Conservation (phyloP, 2,113 vertebrate genomes). For the Tyrannus savana region DNA sequence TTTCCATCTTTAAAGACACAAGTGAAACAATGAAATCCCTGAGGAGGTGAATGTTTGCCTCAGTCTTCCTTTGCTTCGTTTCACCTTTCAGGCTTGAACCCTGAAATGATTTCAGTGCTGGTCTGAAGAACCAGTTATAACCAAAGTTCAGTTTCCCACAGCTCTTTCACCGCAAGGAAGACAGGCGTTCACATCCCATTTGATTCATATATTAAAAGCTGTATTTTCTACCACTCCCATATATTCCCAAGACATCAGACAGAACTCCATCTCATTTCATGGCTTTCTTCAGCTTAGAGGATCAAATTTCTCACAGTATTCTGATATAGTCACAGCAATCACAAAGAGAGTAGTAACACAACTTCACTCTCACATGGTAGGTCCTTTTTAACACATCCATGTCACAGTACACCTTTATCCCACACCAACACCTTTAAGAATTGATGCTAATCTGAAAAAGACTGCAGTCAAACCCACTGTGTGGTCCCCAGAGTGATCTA, state of each 20-base stretch:
- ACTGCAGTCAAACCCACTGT: background rate
- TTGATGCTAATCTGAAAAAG: background rate
- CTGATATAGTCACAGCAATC: accelerated
- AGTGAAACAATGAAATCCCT: background rate
- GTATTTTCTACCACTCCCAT: background rate
- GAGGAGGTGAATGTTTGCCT: background rate
- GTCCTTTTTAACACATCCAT: background rate
- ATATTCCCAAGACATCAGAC: background rate
- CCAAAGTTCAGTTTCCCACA: background rate
- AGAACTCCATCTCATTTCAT: background rate
- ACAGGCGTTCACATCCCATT: accelerated
- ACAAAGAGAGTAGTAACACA: background rate
- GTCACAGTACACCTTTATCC: background rate
- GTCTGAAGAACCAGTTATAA: background rate
- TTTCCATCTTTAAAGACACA: background rate
- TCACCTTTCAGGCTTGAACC: background rate
- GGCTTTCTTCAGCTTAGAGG: background rate
- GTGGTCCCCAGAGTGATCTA: background rate
- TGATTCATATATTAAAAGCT: background rate
- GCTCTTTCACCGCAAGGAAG: background rate
- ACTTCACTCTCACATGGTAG: background rate
- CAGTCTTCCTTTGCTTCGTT: background rate
- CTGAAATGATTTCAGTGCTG: background rate
- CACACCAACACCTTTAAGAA: background rate
- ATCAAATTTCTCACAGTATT: accelerated